These are phyloP conservation scores for Papilio polyxenes DNA, from an alignment of 1,140 invertebrate genomes.

Conservation along the genomic window DNA sequence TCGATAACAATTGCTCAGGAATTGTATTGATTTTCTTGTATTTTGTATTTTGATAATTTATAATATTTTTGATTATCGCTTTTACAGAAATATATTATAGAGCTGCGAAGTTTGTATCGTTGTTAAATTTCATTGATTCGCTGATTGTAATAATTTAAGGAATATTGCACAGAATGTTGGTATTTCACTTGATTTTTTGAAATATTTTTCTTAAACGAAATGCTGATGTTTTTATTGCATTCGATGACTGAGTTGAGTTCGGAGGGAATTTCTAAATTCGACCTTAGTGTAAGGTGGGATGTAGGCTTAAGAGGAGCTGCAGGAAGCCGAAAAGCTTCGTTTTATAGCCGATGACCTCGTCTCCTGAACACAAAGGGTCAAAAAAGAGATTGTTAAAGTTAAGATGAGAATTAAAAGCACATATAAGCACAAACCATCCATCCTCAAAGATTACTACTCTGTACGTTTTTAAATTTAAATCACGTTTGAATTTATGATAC, in stretches of 20 bases:
- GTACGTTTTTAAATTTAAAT: slow-evolving; percentile 76
- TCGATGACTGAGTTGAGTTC: slow-evolving; percentile 74
- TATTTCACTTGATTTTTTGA: slow-evolving; percentile 79
- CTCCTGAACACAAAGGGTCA: slow-evolving; percentile 58
- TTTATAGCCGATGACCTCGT: slow-evolving; percentile 35
- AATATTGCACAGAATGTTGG: slow-evolving; percentile 79
- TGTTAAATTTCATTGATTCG: slow-evolving; percentile 76
- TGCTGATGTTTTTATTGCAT: slow-evolving; percentile 75
- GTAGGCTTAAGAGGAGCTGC: slow-evolving; percentile 32
- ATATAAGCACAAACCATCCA: slow-evolving; percentile 79
- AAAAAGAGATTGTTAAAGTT: slow-evolving; percentile 76
- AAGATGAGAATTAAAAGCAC: slow-evolving; percentile 75
- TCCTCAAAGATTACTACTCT: slow-evolving; percentile 76
- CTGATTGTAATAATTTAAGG: slow-evolving; percentile 73
- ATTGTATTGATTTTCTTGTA: slow-evolving; percentile 75
- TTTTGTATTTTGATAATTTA: slow-evolving; percentile 73
- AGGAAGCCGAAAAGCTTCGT: neutral
- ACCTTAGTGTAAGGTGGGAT: slow-evolving; percentile 49
- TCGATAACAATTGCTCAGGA: slow-evolving; percentile 74
- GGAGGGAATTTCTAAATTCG: slow-evolving; percentile 56
- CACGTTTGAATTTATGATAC: slow-evolving; percentile 81
- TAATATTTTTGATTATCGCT: slow-evolving; percentile 72
- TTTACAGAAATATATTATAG: slow-evolving; percentile 66
- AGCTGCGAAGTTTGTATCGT: slow-evolving; percentile 69
- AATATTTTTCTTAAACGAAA: slow-evolving; percentile 75